A percentile compares a stretch with the other conserved stretches of the same genome.
Evolutionary conservation across 2,888 invertebrate species (phyloP).

Genomic region (Nephrotoma guestfalica): DNA sequence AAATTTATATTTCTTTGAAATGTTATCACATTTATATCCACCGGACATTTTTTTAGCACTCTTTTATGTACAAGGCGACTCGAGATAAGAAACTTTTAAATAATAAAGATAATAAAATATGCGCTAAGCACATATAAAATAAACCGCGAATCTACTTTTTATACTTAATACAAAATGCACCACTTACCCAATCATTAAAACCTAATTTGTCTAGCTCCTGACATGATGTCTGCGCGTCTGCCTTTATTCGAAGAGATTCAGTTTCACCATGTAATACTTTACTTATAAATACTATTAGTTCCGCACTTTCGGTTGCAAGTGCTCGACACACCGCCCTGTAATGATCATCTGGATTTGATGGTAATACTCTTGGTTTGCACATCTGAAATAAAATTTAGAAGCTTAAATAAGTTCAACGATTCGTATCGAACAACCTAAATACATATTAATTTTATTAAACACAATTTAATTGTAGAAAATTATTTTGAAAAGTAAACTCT

Average conservation of each 20-base stretch:
- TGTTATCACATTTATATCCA: background rate
- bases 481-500: background rate
- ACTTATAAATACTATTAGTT: conserved; percentile 79
- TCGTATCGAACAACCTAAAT: background rate
- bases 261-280: conserved; percentile 55
- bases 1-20: background rate
- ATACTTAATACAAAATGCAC: background rate
- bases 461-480: background rate
- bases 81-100: background rate
- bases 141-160: background rate
- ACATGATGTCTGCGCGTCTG: conserved; percentile 44
- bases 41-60: background rate
- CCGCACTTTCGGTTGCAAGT: conserved; percentile 79
- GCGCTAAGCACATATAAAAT: background rate
- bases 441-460: background rate
- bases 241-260: conserved; percentile 45
- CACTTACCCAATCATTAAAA: conserved; percentile 79
- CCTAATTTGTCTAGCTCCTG: conserved; percentile 66
- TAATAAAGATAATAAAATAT: background rate
- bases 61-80: background rate
- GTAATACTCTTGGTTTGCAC: conserved; percentile 37
- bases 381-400: conserved; percentile 24
- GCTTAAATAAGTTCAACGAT: background rate
- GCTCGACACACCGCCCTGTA: conserved; percentile 89
- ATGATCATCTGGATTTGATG: conserved; percentile 35